These are phyloP conservation scores for Girardinichthys multiradiatus DNA, from an alignment of 2,113 vertebrate genomes.

Conservation along the genomic window DNA sequence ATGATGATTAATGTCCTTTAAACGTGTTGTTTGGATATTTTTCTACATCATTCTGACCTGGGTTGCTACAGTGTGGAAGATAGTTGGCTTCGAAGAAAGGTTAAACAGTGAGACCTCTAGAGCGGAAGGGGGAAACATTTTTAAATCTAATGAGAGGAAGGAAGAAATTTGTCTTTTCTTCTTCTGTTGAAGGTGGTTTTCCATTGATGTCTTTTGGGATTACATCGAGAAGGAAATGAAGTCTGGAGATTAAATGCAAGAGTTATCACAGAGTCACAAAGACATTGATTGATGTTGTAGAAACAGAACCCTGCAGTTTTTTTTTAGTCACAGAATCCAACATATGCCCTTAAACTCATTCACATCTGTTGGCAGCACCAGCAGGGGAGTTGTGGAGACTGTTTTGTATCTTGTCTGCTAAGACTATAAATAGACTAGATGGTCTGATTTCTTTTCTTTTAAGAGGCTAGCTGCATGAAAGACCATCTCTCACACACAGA, in stretches of 20 bases:
- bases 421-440: constrained; percentile 65
- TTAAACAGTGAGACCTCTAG: constrained; percentile 11
- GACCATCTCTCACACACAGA: constrained; percentile 12
- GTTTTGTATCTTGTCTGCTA: constrained; percentile 33
- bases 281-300: not conserved
- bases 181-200: constrained; percentile 38
- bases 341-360: constrained; percentile 18
- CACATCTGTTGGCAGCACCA: constrained; percentile 26
- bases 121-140: not conserved
- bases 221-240: constrained; percentile 41
- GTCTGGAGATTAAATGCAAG: constrained; percentile 1
- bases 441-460: constrained; percentile 43
- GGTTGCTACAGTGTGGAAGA: constrained; percentile 10
- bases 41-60: constrained; percentile 16
- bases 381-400: constrained; percentile 47
- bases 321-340: not conserved
- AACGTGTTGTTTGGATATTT: not conserved
- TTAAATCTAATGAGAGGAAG: not conserved
- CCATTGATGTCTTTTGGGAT: constrained; percentile 45
- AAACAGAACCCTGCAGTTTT: not conserved
- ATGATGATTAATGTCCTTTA: not conserved
- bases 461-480: constrained; percentile 52
- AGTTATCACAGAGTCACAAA: constrained; percentile 1
- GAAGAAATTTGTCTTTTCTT: constrained; percentile 4
- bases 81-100: constrained; percentile 24